phyloP scores from a whole-genome alignment of 2,113 vertebrate species.

The Fulica atra region DNA sequence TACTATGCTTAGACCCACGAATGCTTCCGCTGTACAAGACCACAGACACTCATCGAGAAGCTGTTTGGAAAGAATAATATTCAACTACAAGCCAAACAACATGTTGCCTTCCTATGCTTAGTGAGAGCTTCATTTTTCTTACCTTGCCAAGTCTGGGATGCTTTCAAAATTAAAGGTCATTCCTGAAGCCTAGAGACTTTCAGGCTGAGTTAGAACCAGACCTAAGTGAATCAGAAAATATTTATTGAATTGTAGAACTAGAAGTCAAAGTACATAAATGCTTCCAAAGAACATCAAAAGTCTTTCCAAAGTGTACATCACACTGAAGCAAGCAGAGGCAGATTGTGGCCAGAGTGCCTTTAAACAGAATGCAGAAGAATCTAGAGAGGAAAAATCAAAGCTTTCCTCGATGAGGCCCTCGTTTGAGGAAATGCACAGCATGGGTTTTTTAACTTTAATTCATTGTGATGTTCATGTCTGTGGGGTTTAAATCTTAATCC shows the following conservation, averaged over 20 bases:
- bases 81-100: background rate
- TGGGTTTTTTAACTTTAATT: background rate
- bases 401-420: background rate
- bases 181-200: background rate
- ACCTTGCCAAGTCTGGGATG: background rate
- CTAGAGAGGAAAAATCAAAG: background rate
- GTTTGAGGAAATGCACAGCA: background rate
- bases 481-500: background rate
- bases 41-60: background rate
- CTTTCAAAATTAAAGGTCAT: conserved; percentile 10
- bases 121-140: background rate
- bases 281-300: background rate
- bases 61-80: background rate
- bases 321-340: background rate
- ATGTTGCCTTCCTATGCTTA: background rate
- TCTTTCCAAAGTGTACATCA: background rate
- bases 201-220: background rate
- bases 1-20: background rate
- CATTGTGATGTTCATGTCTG: background rate
- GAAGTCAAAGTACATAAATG: background rate
- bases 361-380: background rate
- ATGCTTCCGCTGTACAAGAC: background rate
- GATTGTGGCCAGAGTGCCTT: background rate
- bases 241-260: background rate
- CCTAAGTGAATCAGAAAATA: conserved; percentile 5